phyloP scores from a whole-genome alignment of 2,888 invertebrate species.

The Glaucopsyche alexis region DNA sequence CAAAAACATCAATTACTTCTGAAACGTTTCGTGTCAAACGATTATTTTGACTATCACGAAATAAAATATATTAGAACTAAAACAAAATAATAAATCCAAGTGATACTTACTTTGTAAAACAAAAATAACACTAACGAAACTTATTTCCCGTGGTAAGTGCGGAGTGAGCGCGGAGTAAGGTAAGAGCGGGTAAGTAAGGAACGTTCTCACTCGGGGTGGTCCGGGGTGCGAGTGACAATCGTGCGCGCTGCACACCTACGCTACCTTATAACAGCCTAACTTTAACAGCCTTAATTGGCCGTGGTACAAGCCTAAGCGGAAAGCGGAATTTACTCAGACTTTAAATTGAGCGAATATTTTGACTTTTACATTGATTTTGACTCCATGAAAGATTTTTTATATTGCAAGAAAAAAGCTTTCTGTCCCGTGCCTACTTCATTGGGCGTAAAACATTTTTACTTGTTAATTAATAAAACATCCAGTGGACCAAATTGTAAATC shows the following conservation, averaged over 20 bases:
- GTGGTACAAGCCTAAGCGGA: conserved; percentile 49
- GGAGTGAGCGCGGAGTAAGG: neutral
- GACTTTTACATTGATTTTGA: no score
- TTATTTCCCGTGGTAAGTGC: neutral
- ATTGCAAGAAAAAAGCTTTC: no score
- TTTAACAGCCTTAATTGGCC: conserved; percentile 54
- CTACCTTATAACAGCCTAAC: conserved; percentile 51
- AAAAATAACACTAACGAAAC: neutral
- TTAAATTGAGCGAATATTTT: no score
- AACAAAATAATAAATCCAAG: conserved; percentile 33
- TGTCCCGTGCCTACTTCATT: no score
- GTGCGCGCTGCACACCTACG: conserved; percentile 43
- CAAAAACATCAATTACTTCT: no score
- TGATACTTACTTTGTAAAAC: neutral
- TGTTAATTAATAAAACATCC: no score
- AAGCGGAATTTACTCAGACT: conserved; percentile 29
- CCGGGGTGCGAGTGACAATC: conserved; percentile 59
- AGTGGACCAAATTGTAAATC: no score
- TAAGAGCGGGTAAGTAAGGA: conserved; percentile 29
- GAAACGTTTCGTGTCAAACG: no score
- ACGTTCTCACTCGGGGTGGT: conserved; percentile 55
- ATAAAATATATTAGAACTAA: conserved; percentile 27
- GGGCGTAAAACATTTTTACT: no score
- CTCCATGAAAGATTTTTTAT: no score
- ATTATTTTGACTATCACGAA: no score